These are phyloP conservation scores for Mythimna loreyi DNA, from an alignment of 2,888 invertebrate genomes.

Conservation along the genomic window DNA sequence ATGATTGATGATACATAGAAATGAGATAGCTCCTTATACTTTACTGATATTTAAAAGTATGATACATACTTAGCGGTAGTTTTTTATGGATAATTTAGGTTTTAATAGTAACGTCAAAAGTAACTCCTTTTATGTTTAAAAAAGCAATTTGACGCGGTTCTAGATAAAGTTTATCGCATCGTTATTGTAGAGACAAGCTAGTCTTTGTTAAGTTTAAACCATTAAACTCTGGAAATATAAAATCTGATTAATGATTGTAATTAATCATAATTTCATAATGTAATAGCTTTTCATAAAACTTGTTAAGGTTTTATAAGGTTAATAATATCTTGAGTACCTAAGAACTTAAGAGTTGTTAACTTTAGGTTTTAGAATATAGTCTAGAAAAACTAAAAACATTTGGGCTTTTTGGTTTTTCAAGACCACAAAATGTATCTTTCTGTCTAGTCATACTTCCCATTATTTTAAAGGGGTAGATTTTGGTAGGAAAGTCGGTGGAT, in stretches of 20 bases:
- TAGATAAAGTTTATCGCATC: constrained; percentile 38
- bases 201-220: constrained; percentile 23
- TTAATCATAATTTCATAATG: constrained; percentile 49
- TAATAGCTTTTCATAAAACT: constrained; percentile 31
- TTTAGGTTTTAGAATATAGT: neutral
- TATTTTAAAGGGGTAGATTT: neutral
- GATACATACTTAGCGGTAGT: constrained; percentile 62
- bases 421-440: neutral
- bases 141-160: constrained; percentile 28
- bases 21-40: constrained; percentile 73
- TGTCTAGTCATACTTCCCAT: neutral
- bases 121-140: constrained; percentile 35
- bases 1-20: constrained; percentile 80
- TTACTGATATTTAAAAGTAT: constrained; percentile 74
- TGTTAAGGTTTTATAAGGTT: constrained; percentile 13
- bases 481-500: too few species aligned
- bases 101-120: constrained; percentile 47
- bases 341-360: neutral
- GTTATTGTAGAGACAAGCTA: constrained; percentile 16
- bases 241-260: constrained; percentile 42
- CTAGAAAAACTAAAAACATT: neutral
- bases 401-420: too few species aligned
- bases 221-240: constrained; percentile 21
- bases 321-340: constrained; percentile 6
- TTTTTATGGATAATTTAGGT: constrained; percentile 55